Percentiles rank a stretch among this genome's conserved stretches.
Evolutionary conservation across 2,888 invertebrate genomes (phyloP).

Genomic region (Norana najaformis): DNA sequence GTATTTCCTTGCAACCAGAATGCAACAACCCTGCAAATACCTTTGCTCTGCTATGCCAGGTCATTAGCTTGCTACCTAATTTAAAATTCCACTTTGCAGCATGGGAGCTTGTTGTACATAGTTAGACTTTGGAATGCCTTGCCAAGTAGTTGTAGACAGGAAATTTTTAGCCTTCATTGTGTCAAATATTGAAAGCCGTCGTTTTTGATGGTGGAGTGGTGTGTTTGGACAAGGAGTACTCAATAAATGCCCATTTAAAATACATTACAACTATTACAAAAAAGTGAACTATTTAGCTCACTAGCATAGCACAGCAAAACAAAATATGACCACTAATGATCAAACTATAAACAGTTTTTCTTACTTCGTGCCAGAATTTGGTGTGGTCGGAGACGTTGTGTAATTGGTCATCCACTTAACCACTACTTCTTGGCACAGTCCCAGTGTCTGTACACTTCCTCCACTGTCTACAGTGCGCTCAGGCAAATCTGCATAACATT

Average conservation of each 20-base stretch:
- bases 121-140: neutral
- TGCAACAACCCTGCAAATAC: too few species aligned
- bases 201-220: neutral
- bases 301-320: neutral
- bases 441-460: conserved; percentile 55
- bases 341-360: neutral
- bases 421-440: conserved; percentile 78
- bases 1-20: too few species aligned
- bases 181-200: neutral
- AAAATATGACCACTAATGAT: neutral
- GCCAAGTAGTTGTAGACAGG: neutral
- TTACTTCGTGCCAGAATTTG: conserved; percentile 16
- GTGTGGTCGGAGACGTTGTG: neutral
- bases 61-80: neutral
- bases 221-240: neutral
- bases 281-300: neutral
- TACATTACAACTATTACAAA: neutral
- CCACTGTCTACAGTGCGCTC: conserved; percentile 20
- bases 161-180: neutral
- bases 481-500: conserved; percentile 28
- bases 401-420: conserved; percentile 82
- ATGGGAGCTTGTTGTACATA: neutral
- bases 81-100: neutral
- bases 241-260: neutral
- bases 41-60: neutral